phyloP scores from a whole-genome alignment of 2,113 vertebrate genomes.

The Seriola dumerili region DNA sequence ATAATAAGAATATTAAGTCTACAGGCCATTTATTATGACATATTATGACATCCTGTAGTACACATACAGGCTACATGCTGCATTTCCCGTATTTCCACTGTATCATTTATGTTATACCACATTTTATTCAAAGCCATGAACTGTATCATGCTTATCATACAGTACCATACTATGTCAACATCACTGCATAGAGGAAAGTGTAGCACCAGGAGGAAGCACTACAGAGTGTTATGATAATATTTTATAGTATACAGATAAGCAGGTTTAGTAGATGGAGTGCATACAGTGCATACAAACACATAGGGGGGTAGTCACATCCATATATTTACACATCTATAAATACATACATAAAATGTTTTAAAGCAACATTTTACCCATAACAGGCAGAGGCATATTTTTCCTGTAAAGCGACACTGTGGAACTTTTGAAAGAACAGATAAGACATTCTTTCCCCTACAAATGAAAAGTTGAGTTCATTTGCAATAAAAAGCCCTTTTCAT shows the following conservation, averaged over 20 bases:
- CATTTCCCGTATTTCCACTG: constrained; percentile 1
- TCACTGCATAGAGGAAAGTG: neutral
- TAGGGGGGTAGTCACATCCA: neutral
- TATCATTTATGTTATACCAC: constrained; percentile 1
- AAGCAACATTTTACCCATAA: neutral
- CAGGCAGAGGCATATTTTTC: neutral
- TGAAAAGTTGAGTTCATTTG: neutral
- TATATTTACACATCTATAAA: neutral
- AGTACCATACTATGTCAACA: neutral
- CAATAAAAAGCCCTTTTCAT: no score
- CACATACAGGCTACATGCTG: neutral
- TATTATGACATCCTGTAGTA: neutral
- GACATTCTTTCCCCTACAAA: neutral
- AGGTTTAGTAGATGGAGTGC: neutral
- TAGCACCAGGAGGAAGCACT: neutral
- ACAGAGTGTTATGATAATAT: neutral
- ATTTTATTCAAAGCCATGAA: neutral
- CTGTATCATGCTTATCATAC: neutral
- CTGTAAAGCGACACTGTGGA: neutral
- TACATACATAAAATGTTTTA: neutral
- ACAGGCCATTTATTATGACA: no score
- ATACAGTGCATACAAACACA: neutral
- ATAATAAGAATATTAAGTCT: neutral
- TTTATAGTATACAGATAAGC: neutral
- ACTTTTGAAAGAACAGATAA: neutral